Evolutionary conservation across 2,888 invertebrate genomes (phyloP), one percentile per base, ranked within the genome.

Genomic region (Brachyptera putata): DNA sequence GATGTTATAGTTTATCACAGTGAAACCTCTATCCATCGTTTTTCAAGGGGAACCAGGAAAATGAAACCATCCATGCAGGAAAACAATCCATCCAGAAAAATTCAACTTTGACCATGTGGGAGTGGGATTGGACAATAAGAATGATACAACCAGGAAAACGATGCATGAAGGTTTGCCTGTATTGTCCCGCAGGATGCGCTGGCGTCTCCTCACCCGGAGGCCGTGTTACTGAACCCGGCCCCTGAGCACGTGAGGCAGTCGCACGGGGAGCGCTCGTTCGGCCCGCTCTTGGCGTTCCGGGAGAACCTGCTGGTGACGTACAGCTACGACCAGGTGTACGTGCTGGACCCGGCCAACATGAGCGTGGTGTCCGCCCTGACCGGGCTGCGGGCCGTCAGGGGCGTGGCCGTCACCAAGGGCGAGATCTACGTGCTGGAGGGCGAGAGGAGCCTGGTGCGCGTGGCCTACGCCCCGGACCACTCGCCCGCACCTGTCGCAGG

Each of bases 341-440:
- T 95, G 53, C 76, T 95, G 39, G 87, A 93, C 77, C 85, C 91
- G 21, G 75, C 82, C 39, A 80, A 81, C 58, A 79, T 86, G 63
- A 80, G 80, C 53, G 82, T 90, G 11, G 79, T 87, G 53, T 84
- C 84, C 0, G 81, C 82, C 2, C 83, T 87, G 18, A 80, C 83
- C 0, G 67, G 65, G 22, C 56, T 68, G 9, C 61, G 65, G 1
- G 18, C 53, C 5, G 61, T 65, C 3, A 58, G 39, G 43, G 62
- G 57, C 21, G 60, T 68, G 11, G 58, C 67, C 34, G 63, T 67
- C 14, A 66, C 65, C 26, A 56, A 69, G 7, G 71, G 71, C 56
- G 78, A 79, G 68, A 86, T 94, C 67, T 93, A 93, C 76, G 79
- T 94, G 53, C 76, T 95, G 68, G 89, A 91, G 72, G 90, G 90